Conservation (phyloP, 2,113 vertebrate genomes). For the Cranoglanis bouderius region DNA sequence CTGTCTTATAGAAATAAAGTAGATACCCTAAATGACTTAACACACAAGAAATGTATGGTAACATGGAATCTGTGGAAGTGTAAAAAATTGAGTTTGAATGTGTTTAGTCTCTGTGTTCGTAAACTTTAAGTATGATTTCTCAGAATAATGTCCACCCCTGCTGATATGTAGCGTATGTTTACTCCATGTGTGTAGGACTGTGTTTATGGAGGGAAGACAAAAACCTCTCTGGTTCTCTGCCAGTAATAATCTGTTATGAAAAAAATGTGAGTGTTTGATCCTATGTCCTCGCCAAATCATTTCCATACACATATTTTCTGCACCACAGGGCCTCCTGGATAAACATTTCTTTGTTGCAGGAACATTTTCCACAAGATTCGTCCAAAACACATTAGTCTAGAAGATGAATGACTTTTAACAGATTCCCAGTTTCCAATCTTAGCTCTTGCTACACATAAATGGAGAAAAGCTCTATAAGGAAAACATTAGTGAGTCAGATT, state of each 20-base stretch:
- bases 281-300: conserved; percentile 3
- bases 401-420: neutral
- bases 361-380: neutral
- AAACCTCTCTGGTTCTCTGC: neutral
- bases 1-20: neutral
- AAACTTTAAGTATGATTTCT: neutral
- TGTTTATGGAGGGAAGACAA: neutral
- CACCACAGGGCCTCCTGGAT: neutral
- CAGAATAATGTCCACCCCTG: neutral
- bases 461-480: neutral
- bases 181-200: neutral
- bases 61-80: neutral
- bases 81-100: neutral
- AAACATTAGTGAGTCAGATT: neutral
- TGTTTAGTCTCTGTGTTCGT: neutral
- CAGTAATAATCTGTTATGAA: neutral
- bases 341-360: conserved; percentile 1
- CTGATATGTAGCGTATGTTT: neutral
- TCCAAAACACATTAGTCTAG: neutral
- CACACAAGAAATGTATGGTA: neutral
- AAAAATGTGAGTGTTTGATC: conserved; percentile 2
- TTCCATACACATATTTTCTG: neutral
- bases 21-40: neutral
- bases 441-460: neutral
- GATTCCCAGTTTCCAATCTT: neutral